Evolutionary conservation across 2,113 vertebrate species (phyloP).

Genomic region (Peromyscus leucopus): DNA sequence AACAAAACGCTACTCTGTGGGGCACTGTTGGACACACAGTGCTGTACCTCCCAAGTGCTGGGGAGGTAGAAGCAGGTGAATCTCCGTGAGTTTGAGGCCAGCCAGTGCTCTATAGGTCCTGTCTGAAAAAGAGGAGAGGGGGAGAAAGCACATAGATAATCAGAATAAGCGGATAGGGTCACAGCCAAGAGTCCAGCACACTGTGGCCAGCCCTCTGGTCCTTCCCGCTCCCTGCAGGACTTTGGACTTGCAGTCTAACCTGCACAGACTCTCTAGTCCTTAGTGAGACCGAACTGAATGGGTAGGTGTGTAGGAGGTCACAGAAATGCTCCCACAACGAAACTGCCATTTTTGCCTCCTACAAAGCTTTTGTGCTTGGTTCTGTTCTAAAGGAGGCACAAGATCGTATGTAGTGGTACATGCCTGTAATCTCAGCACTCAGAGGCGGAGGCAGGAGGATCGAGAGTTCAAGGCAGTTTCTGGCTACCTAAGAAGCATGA

Average conservation of each 20-base stretch:
- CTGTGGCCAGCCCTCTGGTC: neutral
- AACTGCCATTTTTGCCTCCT: neutral
- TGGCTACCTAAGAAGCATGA: neutral
- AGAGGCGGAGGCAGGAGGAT: neutral
- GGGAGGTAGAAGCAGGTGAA: neutral
- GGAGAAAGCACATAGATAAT: neutral
- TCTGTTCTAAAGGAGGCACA: neutral
- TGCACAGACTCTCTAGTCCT: neutral
- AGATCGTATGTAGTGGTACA: rapidly evolving
- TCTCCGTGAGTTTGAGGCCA: neutral
- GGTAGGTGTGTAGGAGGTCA: neutral
- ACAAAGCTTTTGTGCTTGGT: neutral
- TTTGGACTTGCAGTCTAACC: neutral
- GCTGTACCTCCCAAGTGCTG: neutral
- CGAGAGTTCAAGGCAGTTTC: neutral
- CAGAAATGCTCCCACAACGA: neutral
- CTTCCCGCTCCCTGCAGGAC: neutral
- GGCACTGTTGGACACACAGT: neutral
- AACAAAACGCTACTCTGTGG: neutral
- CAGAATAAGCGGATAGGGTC: neutral
- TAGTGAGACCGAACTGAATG: neutral
- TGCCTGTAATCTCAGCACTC: neutral
- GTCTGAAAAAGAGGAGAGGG: neutral
- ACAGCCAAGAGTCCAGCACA: neutral
- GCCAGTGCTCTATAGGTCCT: neutral